Percentiles rank a stretch among this genome's conserved stretches.
These are phyloP conservation scores for Paradisaea rubra DNA, from an alignment of 2,113 vertebrate genomes.

Conservation along the genomic window DNA sequence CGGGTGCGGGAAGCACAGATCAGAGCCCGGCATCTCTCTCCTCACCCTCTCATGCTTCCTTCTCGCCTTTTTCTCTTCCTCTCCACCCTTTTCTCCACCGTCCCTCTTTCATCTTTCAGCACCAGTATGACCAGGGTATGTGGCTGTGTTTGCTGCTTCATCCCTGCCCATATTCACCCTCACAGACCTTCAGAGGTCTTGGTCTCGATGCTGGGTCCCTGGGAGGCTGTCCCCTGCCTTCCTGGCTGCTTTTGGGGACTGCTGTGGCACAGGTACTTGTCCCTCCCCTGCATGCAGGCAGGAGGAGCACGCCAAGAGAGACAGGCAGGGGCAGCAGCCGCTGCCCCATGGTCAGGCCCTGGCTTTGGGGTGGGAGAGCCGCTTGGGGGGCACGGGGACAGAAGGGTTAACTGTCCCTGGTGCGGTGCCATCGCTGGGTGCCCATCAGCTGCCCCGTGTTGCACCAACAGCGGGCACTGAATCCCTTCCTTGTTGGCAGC, in stretches of 20 bases:
- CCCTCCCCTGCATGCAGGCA: accelerated
- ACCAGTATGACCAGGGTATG: accelerated
- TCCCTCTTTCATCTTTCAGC: neutral
- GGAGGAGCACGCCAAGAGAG: neutral
- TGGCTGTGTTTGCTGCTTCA: neutral
- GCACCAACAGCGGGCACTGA: constrained; percentile 43
- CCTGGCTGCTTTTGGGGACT: neutral
- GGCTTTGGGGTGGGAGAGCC: neutral
- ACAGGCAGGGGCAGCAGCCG: accelerated
- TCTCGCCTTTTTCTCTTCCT: neutral
- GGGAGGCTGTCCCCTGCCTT: neutral
- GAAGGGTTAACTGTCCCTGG: neutral
- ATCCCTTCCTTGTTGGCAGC: constrained; percentile 45
- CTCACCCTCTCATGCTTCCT: neutral
- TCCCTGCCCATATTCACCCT: neutral
- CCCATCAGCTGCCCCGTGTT: neutral
- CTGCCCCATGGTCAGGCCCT: neutral
- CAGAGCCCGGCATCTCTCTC: neutral
- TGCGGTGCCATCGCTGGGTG: neutral
- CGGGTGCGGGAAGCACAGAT: neutral
- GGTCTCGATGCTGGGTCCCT: accelerated
- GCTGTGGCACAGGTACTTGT: accelerated
- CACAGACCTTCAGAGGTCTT: neutral
- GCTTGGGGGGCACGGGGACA: accelerated
- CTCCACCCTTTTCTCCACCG: neutral